These are phyloP conservation scores for Anniella stebbinsi DNA, from an alignment of 2,797 vertebrate genomes.

Conservation along the genomic window DNA sequence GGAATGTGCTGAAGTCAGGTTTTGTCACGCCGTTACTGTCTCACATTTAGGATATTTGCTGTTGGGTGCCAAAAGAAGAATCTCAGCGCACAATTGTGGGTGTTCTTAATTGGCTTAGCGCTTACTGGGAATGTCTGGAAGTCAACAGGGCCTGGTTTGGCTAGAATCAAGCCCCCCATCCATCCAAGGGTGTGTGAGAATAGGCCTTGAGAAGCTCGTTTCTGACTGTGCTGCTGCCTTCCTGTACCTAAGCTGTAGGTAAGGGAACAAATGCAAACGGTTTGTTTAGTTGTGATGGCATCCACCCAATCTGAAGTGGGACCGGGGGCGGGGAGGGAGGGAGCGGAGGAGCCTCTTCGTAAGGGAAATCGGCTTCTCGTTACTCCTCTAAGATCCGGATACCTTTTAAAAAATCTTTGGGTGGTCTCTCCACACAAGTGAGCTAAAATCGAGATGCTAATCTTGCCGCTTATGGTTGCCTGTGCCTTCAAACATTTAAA, in stretches of 20 bases:
- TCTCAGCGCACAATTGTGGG: not conserved
- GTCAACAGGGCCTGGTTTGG: not conserved
- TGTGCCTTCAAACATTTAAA: slow-evolving; percentile 32
- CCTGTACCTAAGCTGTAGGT: slow-evolving; percentile 1
- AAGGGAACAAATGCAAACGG: not conserved
- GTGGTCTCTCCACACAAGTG: not conserved
- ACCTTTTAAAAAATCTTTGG: slow-evolving; percentile 38
- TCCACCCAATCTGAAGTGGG: not conserved
- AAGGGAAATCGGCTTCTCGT: slow-evolving; percentile 14
- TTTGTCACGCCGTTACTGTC: not conserved
- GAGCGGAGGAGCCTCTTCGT: not conserved
- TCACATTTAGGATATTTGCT: not conserved
- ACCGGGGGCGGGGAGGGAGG: not conserved
- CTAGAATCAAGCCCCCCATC: no score
- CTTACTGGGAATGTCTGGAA: not conserved
- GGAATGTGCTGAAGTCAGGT: not conserved
- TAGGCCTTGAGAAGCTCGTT: not conserved
- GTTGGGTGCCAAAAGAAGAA: not conserved
- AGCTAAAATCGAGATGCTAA: slow-evolving; percentile 49
- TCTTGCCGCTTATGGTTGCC: slow-evolving; percentile 24
- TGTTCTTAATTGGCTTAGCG: not conserved
- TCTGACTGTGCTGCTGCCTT: not conserved
- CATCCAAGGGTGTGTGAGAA: not conserved
- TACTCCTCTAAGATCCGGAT: slow-evolving; percentile 27
- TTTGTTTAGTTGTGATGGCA: slow-evolving; percentile 1